phyloP scores from a whole-genome alignment of 2,888 invertebrate genomes.

The Eustalomyia histrio region DNA sequence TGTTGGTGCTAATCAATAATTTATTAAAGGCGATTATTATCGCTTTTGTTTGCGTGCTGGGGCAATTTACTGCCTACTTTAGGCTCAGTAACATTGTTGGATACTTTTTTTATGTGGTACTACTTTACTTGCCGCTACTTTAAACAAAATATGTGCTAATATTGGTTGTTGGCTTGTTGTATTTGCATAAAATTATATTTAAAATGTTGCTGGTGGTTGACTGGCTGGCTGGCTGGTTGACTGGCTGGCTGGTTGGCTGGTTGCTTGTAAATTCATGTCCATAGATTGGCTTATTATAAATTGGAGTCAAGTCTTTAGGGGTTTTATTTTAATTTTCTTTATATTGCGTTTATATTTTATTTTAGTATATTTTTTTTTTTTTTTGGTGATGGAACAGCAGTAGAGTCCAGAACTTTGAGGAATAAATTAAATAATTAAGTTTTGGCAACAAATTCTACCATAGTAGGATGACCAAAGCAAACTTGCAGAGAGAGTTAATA shows the following conservation, averaged over 20 bases:
- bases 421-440: too few species aligned
- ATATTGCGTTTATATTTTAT: neutral
- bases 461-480: too few species aligned
- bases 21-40: slow-evolving; percentile 68
- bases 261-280: neutral
- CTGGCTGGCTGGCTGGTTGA: too few species aligned
- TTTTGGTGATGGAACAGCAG: too few species aligned
- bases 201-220: neutral
- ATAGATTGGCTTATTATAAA: slow-evolving; percentile 5
- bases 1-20: slow-evolving; percentile 66
- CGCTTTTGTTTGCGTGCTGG: slow-evolving; percentile 63
- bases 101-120: neutral
- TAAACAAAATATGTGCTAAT: slow-evolving; percentile 4
- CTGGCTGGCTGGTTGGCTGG: neutral
- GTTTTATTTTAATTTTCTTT: neutral
- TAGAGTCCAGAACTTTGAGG: too few species aligned
- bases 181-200: neutral
- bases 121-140: neutral
- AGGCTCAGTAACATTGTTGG: neutral
- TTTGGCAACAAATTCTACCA: too few species aligned
- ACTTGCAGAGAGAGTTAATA: too few species aligned
- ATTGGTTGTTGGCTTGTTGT: slow-evolving; percentile 3
- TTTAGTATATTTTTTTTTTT: too few species aligned
- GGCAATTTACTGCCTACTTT: slow-evolving; percentile 6
- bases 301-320: neutral